Conservation (phyloP, 2,113 vertebrate species). For the Proterorhinus semilunaris region DNA sequence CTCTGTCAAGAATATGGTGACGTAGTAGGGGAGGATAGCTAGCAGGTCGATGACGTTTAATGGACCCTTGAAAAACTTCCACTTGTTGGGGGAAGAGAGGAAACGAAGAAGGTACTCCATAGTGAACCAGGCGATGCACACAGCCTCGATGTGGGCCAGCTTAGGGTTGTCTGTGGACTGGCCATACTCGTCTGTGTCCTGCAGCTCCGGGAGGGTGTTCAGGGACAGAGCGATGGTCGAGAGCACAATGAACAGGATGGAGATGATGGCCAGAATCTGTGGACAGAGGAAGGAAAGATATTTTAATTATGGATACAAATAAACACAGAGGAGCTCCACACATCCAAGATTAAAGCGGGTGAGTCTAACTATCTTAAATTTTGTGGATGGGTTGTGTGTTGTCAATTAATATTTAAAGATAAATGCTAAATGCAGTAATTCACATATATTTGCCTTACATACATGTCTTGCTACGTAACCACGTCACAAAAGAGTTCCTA, state of each 20-base stretch:
- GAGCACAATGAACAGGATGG: slow-evolving; percentile 98
- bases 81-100: slow-evolving; percentile 96
- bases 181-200: slow-evolving; percentile 91
- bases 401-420: too few relatives aligned
- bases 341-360: too few relatives aligned
- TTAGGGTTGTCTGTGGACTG: slow-evolving; percentile 95
- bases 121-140: slow-evolving; percentile 99
- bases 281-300: neutral
- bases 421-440: too few relatives aligned
- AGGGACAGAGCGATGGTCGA: slow-evolving; percentile 98
- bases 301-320: neutral
- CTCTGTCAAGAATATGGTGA: slow-evolving; percentile 98
- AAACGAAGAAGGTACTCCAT: slow-evolving; percentile 98
- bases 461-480: too few relatives aligned
- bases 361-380: too few relatives aligned
- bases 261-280: slow-evolving; percentile 97
- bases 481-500: too few relatives aligned
- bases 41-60: slow-evolving; percentile 96
- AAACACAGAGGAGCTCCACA: too few relatives aligned
- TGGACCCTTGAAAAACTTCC: slow-evolving; percentile 99
- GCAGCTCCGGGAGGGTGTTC: slow-evolving; percentile 97
- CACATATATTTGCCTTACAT: too few relatives aligned
- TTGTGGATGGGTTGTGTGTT: too few relatives aligned
- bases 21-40: slow-evolving; percentile 96
- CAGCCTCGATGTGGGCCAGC: slow-evolving; percentile 94